Conservation (phyloP, 2,888 invertebrate species). For the Tetropium fuscum region DNA sequence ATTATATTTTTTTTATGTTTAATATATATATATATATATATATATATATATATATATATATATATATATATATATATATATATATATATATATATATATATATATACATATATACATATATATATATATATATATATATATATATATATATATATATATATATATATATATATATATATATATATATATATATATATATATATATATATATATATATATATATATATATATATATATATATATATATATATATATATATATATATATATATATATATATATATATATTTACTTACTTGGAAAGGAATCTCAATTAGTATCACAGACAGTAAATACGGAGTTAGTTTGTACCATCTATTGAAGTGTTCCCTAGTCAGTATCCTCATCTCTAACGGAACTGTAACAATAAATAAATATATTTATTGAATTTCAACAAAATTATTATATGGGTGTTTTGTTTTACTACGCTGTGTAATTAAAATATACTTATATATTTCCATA, state of each 20-base stretch:
- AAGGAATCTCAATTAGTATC: slow-evolving; percentile 90
- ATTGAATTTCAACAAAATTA: too few relatives aligned
- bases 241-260: not conserved
- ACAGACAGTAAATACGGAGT: slow-evolving; percentile 90
- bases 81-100: too few relatives aligned
- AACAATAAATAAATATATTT: slow-evolving; percentile 52
- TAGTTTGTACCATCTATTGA: slow-evolving; percentile 93
- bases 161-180: too few relatives aligned
- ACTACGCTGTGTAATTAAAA: not conserved
- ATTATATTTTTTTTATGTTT: too few relatives aligned
- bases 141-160: too few relatives aligned
- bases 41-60: too few relatives aligned
- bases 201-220: too few relatives aligned
- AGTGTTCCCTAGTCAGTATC: slow-evolving; percentile 87
- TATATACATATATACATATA: too few relatives aligned
- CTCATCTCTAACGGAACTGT: slow-evolving; percentile 93
- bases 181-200: too few relatives aligned
- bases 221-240: not conserved
- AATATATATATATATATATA: too few relatives aligned
- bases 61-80: too few relatives aligned
- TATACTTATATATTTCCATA: not conserved
- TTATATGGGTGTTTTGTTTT: not conserved
- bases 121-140: too few relatives aligned
- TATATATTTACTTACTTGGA: slow-evolving; percentile 72
- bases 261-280: not conserved